Evolutionary conservation across 2,888 invertebrate species (phyloP).

Genomic region (Diaprepes abbreviatus): DNA sequence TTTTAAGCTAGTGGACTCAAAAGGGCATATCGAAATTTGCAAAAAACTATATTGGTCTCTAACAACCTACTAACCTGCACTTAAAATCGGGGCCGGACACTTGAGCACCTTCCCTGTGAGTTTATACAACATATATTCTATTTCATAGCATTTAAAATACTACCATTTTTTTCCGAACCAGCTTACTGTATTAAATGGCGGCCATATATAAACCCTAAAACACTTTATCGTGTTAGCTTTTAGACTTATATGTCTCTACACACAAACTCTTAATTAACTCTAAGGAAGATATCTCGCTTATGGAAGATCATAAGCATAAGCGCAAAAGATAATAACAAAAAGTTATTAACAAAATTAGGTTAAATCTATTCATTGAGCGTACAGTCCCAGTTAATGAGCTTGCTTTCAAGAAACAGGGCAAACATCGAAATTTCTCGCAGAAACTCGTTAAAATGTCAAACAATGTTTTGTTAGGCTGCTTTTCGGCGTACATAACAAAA

Average conservation of each 20-base stretch:
- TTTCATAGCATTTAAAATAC: too few relatives aligned
- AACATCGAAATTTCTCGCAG: constrained; percentile 43
- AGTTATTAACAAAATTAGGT: constrained; percentile 50
- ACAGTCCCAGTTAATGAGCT: constrained; percentile 44
- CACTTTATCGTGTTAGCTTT: constrained; percentile 20
- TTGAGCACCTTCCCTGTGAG: too few relatives aligned
- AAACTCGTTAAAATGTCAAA: constrained; percentile 48
- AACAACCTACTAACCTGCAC: too few relatives aligned
- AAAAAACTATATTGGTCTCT: too few relatives aligned
- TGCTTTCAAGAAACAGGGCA: constrained; percentile 42
- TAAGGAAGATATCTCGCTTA: constrained; percentile 32
- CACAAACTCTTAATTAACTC: constrained; percentile 40
- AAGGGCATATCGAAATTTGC: too few relatives aligned
- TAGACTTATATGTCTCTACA: constrained; percentile 30
- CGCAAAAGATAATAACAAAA: constrained; percentile 48
- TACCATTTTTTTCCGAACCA: too few relatives aligned
- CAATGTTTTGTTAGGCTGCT: constrained; percentile 41
- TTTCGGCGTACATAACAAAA: constrained; percentile 30
- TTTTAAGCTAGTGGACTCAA: too few relatives aligned
- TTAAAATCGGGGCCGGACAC: too few relatives aligned
- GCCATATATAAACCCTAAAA: constrained; percentile 1
- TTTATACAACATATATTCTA: too few relatives aligned
- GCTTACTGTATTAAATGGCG: too few relatives aligned
- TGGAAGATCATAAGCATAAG: constrained; percentile 45
- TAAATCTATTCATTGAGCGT: constrained; percentile 48